A percentile compares a stretch with the other conserved stretches of the same genome.
phyloP scores from a whole-genome alignment of 1,140 invertebrate species.

The Drosophila lini region DNA sequence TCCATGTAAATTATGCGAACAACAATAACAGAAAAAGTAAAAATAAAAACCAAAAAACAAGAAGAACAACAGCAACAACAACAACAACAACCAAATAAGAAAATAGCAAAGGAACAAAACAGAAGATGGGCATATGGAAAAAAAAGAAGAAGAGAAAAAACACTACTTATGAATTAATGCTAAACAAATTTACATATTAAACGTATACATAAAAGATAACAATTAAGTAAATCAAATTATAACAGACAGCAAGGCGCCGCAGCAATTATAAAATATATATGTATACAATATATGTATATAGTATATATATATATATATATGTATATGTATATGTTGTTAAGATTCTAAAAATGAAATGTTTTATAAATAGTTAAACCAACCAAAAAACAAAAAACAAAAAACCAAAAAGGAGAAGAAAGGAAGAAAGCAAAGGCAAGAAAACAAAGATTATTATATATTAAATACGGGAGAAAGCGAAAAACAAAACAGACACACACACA shows the following conservation, averaged over 20 bases:
- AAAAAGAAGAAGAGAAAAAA: conserved; percentile 31
- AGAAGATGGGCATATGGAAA: conserved; percentile 54
- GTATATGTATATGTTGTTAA: conserved; percentile 78
- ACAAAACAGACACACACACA: conserved; percentile 20
- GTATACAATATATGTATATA: conserved; percentile 34
- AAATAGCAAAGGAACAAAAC: conserved; percentile 18
- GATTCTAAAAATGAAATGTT: conserved; percentile 84
- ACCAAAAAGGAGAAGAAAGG: conserved; percentile 7
- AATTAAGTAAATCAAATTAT: conserved; percentile 56
- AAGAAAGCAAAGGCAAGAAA: conserved; percentile 34
- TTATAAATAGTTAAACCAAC: conserved; percentile 83
- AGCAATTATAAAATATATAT: conserved; percentile 62
- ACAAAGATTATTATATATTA: conserved; percentile 77
- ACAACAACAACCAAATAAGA: conserved; percentile 24
- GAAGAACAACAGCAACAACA: neutral
- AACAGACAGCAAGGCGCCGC: conserved; percentile 53
- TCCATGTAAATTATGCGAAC: conserved; percentile 77
- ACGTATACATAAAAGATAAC: conserved; percentile 52
- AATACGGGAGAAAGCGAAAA: conserved; percentile 59
- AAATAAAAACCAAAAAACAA: conserved; percentile 1
- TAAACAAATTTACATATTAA: conserved; percentile 65
- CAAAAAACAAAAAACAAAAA: conserved; percentile 41
- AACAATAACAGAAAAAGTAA: conserved; percentile 56
- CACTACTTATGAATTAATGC: conserved; percentile 73
- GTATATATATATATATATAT: conserved; percentile 51